These are phyloP conservation scores for Epiblema foenella DNA, from an alignment of 2,888 invertebrate species.

Conservation along the genomic window DNA sequence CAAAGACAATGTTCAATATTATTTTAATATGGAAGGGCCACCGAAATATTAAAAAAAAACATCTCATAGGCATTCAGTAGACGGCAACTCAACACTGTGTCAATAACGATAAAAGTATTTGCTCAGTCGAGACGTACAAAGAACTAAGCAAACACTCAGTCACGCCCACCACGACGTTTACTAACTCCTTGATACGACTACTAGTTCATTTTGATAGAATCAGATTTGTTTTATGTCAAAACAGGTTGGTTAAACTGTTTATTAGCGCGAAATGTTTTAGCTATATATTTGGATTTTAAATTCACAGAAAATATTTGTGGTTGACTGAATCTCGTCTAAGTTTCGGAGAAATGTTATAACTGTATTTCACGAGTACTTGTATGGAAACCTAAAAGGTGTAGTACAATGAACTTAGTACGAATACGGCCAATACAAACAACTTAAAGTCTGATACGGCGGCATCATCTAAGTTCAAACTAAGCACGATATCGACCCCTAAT, in stretches of 20 bases:
- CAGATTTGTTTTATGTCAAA: slow-evolving; percentile 20
- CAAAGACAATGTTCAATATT: slow-evolving; percentile 64
- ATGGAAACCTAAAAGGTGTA: background rate
- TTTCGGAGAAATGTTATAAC: background rate
- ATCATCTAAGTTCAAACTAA: slow-evolving; percentile 62
- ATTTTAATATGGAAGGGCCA: slow-evolving; percentile 61
- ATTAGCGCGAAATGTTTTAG: background rate
- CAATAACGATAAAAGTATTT: slow-evolving; percentile 83
- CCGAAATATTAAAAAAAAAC: slow-evolving; percentile 62
- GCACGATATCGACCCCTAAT: slow-evolving; percentile 59
- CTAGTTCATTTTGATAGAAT: slow-evolving; percentile 53
- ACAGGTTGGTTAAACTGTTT: slow-evolving; percentile 9
- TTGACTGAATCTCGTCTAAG: background rate
- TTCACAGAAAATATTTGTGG: background rate
- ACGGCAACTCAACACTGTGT: slow-evolving; percentile 77
- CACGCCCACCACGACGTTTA: slow-evolving; percentile 68
- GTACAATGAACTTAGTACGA: background rate
- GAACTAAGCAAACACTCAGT: slow-evolving; percentile 76
- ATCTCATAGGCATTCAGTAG: slow-evolving; percentile 69
- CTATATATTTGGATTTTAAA: background rate
- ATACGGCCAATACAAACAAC: slow-evolving; percentile 20
- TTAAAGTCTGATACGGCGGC: slow-evolving; percentile 49
- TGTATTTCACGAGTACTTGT: too few relatives aligned
- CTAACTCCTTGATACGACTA: slow-evolving; percentile 63
- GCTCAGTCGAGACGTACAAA: slow-evolving; percentile 76